Percentiles rank a stretch among this genome's conserved stretches.
These are phyloP conservation scores for Pissodes strobi DNA, from an alignment of 1,140 invertebrate species.

Conservation along the genomic window DNA sequence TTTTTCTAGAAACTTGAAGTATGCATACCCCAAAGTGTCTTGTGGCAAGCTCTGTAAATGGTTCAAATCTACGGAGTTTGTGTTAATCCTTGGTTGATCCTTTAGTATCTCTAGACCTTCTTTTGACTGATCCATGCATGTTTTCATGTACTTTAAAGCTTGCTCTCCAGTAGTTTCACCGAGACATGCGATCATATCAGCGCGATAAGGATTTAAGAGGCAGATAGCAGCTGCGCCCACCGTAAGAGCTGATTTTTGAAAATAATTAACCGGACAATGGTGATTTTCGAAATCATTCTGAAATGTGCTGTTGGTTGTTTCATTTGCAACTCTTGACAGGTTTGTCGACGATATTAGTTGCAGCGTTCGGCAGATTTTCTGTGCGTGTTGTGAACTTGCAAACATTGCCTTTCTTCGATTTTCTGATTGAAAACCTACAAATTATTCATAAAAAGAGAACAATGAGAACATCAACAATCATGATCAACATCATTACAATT, in stretches of 20 bases:
- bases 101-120: conserved; percentile 76
- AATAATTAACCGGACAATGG: conserved; percentile 70
- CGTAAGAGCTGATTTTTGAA: conserved; percentile 78
- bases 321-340: too few relatives aligned
- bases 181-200: conserved; percentile 93
- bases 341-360: too few relatives aligned
- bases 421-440: too few relatives aligned
- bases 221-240: conserved; percentile 79
- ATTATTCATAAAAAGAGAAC: too few relatives aligned
- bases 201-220: conserved; percentile 73
- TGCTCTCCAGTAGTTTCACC: conserved; percentile 81
- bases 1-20: conserved; percentile 78
- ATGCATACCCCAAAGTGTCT: conserved; percentile 82
- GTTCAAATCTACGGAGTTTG: conserved; percentile 77
- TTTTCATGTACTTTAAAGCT: conserved; percentile 70
- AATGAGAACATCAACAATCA: too few relatives aligned
- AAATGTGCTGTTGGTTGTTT: conserved; percentile 48
- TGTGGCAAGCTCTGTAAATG: conserved; percentile 72
- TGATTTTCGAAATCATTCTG: conserved; percentile 61
- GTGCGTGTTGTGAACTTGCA: too few relatives aligned
- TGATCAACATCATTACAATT: too few relatives aligned
- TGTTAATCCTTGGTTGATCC: conserved; percentile 86
- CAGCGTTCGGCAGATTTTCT: too few relatives aligned
- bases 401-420: too few relatives aligned
- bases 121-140: conserved; percentile 61